Base-by-base conservation (phyloP, 2,797 vertebrate species). In the Enteromius argenteus region DNA sequence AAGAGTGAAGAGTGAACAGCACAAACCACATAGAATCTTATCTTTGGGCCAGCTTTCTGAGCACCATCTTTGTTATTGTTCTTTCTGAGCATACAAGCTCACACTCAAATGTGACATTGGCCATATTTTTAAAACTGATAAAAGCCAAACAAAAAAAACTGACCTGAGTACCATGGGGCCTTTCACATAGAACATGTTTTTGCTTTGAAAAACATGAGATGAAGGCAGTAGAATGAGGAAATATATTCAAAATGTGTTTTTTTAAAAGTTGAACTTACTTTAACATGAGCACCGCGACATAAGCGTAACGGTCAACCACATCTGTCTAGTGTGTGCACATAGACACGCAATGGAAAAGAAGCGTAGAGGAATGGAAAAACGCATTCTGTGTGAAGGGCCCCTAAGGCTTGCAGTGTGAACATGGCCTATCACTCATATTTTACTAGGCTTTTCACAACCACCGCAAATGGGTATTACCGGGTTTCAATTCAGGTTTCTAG, bases 401-500 rank as follows among this genome's bases (percentile, higher is more conserved):
- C 62, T 13, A 74, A 53, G 19, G 46, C 46, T 35, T 74, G 46
- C 19, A 7, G 10, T 74, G 32, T 56, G 51, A 75, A 39, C 35
- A 2, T 15, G 13, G 19, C 49, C 72, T 56, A 37, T 56, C 21
- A 7, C 73, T 75, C 15, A 71, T 58, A 44, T 17, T n/a, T 80
- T 56, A 42, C 58, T 58, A 39, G 73, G 11, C 49, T 74, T 74
- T 74, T 35, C 72, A 74, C 46, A 74, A 53, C 14, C 35, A 58
- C 35, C 8, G 7, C 32, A 58, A 58, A 68, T 39, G 37, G 74
- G 6, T 39, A 49, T 53, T 39, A 69, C 8, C 35, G 0, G 15
- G 46, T 58, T 66, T 66, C 17, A 66, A 71, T 81, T 81, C n/a
- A 39, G 30, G 46, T 68, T 37, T 72, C 23, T 32, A 21, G 53